Evolutionary conservation across 1,140 invertebrate genomes (phyloP).

Genomic region (Ruditapes philippinarum): DNA sequence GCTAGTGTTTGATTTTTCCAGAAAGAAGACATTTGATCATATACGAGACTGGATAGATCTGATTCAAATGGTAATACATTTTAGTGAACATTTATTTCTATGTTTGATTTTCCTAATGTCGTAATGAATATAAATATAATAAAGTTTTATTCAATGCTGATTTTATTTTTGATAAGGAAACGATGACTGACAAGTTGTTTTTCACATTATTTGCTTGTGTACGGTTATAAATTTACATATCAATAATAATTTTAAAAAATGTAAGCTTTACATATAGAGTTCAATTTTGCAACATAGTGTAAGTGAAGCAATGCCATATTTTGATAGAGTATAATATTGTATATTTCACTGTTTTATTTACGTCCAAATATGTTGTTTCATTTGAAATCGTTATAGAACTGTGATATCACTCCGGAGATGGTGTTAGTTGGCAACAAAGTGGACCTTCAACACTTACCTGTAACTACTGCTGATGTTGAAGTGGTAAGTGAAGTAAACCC

Average conservation of each 20-base stretch:
- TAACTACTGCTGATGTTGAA: not conserved
- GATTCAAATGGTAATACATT: conserved; percentile 1
- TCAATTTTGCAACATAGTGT: not conserved
- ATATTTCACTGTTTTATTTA: too few relatives aligned
- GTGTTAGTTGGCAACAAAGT: conserved; percentile 51
- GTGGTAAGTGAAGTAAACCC: not conserved
- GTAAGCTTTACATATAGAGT: too few relatives aligned
- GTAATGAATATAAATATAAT: too few relatives aligned
- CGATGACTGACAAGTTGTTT: too few relatives aligned
- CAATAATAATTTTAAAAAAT: too few relatives aligned
- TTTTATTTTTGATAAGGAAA: too few relatives aligned
- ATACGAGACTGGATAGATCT: conserved; percentile 31
- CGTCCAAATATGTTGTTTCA: not conserved
- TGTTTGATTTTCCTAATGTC: too few relatives aligned
- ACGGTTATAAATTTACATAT: too few relatives aligned
- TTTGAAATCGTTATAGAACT: conserved; percentile 27
- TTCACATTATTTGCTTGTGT: too few relatives aligned
- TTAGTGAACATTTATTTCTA: too few relatives aligned
- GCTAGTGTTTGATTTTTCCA: conserved; percentile 45
- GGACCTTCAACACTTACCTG: not conserved
- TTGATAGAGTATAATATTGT: too few relatives aligned
- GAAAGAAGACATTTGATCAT: not conserved
- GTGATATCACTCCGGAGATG: conserved; percentile 1
- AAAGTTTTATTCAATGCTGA: too few relatives aligned
- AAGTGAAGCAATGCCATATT: not conserved